Conservation (phyloP, 53 echinoderm and acorn worm species). For the Temnopleurus reevesii region DNA sequence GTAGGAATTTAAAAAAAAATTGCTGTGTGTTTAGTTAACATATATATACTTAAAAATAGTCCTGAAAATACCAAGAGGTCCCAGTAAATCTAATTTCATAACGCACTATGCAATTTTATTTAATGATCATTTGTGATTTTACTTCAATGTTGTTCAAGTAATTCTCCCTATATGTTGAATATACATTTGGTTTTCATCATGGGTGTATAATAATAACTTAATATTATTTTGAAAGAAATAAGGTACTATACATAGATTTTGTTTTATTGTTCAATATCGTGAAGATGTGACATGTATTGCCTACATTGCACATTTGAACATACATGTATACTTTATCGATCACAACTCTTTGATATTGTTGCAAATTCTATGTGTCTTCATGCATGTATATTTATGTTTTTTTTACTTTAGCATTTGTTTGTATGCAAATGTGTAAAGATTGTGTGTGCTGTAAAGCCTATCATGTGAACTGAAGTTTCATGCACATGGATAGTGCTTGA, state of each 20-base stretch:
- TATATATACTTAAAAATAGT: no score
- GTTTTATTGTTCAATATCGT: no score
- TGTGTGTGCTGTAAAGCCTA: slow-evolving; percentile 13
- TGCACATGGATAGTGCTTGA: not conserved
- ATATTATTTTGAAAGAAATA: not conserved
- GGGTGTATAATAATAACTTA: not conserved
- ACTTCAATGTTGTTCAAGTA: not conserved
- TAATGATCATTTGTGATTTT: not conserved
- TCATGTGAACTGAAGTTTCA: not conserved
- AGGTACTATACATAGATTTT: no score
- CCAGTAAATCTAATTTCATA: no score
- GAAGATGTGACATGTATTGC: no score
- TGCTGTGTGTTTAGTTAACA: no score
- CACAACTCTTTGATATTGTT: slow-evolving; percentile 17
- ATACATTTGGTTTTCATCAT: not conserved
- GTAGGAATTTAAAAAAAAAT: no score
- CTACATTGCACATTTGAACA: no score
- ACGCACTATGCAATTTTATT: not conserved
- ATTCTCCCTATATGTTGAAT: no score
- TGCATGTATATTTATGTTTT: not conserved
- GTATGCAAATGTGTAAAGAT: slow-evolving; percentile 12
- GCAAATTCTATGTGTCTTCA: not conserved
- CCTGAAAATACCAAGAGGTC: no score
- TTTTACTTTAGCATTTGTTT: not conserved
- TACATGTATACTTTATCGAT: slow-evolving; percentile 1